phyloP scores from a whole-genome alignment of 2,113 vertebrate genomes.

The Elgaria multicarinata region DNA sequence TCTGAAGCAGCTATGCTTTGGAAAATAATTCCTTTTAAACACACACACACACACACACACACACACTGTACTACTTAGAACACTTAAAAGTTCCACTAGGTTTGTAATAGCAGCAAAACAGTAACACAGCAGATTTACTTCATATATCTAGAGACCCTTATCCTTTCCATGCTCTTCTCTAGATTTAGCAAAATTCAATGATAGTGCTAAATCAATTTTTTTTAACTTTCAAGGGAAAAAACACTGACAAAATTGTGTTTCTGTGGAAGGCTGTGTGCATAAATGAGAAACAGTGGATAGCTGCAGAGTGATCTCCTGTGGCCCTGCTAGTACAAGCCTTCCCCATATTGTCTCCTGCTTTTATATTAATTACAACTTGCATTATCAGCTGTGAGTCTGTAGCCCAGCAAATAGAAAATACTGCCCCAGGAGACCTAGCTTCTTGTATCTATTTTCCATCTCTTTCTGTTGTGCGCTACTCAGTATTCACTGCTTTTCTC shows the following conservation, averaged over 20 bases:
- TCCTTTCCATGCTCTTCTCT: conserved; percentile 73
- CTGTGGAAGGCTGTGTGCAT: conserved; percentile 80
- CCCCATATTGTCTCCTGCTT: conserved; percentile 97
- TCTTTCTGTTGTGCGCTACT: conserved; percentile 87
- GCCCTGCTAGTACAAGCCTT: conserved; percentile 85
- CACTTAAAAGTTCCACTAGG: conserved; percentile 43
- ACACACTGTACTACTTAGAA: conserved; percentile 48
- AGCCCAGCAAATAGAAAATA: conserved; percentile 96
- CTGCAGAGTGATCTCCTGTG: conserved; percentile 87
- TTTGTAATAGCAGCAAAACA: conserved; percentile 63
- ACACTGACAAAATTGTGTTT: conserved; percentile 79
- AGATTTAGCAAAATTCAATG: conserved; percentile 89
- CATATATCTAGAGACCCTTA: conserved; percentile 56
- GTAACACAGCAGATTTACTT: conserved; percentile 46
- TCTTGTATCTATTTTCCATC: conserved; percentile 94
- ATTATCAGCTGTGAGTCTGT: conserved; percentile 96
- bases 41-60: not conserved
- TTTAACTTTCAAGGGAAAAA: conserved; percentile 88
- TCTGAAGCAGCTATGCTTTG: conserved; percentile 34
- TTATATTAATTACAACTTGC: conserved; percentile 99
- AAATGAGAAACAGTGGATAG: conserved; percentile 89
- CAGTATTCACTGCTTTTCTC: conserved; percentile 88
- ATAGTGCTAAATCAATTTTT: conserved; percentile 86
- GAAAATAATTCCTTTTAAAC: conserved; percentile 19
- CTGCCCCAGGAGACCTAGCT: conserved; percentile 90